Evolutionary conservation across 2,113 vertebrate species (phyloP).

Genomic region (Perca schrenkii): DNA sequence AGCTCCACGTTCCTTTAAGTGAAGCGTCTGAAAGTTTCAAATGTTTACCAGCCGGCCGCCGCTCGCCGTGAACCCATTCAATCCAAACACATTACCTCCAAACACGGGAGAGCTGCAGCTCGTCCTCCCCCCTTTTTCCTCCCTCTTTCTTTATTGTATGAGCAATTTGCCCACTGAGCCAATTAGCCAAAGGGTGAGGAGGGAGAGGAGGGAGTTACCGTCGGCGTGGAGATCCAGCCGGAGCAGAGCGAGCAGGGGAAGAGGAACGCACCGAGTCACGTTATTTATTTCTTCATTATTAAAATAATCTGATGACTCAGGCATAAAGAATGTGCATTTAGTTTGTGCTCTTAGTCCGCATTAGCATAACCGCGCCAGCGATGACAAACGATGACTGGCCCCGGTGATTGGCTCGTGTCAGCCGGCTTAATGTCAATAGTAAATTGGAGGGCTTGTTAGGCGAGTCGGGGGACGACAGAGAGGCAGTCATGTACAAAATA

Average conservation of each 20-base stretch:
- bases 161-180: constrained; percentile 67
- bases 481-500: constrained; percentile 95
- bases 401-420: constrained; percentile 82
- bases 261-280: constrained; percentile 22
- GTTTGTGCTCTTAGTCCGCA: constrained; percentile 79
- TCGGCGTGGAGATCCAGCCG: constrained; percentile 37
- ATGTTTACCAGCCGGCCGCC: constrained; percentile 61
- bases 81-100: constrained; percentile 74
- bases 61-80: constrained; percentile 71
- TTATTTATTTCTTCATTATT: constrained; percentile 83
- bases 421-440: constrained; percentile 89
- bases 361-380: constrained; percentile 86
- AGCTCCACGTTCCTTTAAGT: not conserved
- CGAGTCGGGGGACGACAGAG: constrained; percentile 83
- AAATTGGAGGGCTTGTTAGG: constrained; percentile 91
- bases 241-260: not conserved
- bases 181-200: constrained; percentile 67
- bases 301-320: constrained; percentile 80
- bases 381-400: constrained; percentile 75
- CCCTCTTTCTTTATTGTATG: constrained; percentile 40
- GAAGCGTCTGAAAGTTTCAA: constrained; percentile 13
- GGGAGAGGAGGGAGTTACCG: not conserved
- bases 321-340: constrained; percentile 81
- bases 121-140: not conserved
- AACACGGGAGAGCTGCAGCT: constrained; percentile 1